Base-by-base conservation (phyloP, 2,797 vertebrate genomes). In the Lacerta viridis region DNA sequence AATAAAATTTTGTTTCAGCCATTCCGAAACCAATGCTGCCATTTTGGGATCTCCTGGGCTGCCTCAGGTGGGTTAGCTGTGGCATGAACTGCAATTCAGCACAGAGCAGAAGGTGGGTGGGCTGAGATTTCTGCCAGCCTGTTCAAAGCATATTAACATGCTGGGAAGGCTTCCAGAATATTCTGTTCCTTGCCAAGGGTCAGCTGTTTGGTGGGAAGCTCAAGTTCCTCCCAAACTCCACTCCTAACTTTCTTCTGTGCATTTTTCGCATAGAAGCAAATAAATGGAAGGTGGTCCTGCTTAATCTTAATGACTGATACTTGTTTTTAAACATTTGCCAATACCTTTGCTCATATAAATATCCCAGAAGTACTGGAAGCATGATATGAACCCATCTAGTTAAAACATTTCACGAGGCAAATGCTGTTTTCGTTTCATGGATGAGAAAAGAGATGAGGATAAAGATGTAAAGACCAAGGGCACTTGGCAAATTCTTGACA, bases 351-450 rank as follows among this genome's bases (percentile, higher is more conserved):
- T 78, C 43, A 41, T 18, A 55, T 39, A 83, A 78, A 79, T 29
- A 66, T 50, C 36, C 33, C 15, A 15, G 18, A 27, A 69, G 41
- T 3, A 10, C 29, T 82, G 76, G 69, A 82, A 82, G 27, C 79
- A 77, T 64, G 61, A 64, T 23, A 64, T 23, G 61, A 64, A 64
- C 61, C 17, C 61, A 75, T 20, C 18, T 39, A 68, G 23, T 68
- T 64, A 68, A 88, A 77, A 71, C 1, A 43, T 64, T 81, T 90
- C 80, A 41, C 2, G 39, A 94, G 81, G 87, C 76, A 91, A 92
- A 91, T 39, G 76, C 0, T 89, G 64, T 39, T 77, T 66, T 61
- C 10, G 33, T 69, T 86, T 77, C 36, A 78, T 20, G 59, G n/a
- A 17, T 71, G 59, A 27, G 33, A 64, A 87, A 78, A 0, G 64